Evolutionary conservation across 2,113 vertebrate genomes (phyloP), one percentile per base, ranked within the genome.

Genomic region (Podocnemis expansa): DNA sequence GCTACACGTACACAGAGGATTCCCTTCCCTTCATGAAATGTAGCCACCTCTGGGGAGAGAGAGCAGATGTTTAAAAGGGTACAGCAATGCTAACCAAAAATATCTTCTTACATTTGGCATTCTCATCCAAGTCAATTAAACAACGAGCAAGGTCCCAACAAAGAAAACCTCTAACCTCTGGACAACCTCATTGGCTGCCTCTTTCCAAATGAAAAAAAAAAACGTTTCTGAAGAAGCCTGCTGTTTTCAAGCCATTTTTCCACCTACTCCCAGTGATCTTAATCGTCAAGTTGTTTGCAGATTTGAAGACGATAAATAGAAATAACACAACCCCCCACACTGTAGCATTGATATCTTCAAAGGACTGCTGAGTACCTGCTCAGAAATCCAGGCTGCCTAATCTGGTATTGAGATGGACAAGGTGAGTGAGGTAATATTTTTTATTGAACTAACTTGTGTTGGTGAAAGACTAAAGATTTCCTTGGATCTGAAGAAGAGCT

Each of bases 131-230:
- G 91, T 89, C 87, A 86, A 89, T 87, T 84, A 94, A 96, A 94
- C 94, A 86, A 93, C 56, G 95, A 95, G 88, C 85, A 94, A 89
- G 92, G 70, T 38, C 95, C 96, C 86, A 24, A 43, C 73, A 41
- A 43, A 80, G 95, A 94, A n/a, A 95, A 95, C 96, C 91, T 73
- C 95, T 96, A 97, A 96, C 96, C 93, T 94, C 95, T 97, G 96
- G 96, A 97, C 95, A 96, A 96, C 94, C 96, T 92, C 96, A 90
- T 83, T 82, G 81, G 0, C 8, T 89, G 96, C 96, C 96, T 96
- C 96, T 93, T 96, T 96, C 97, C 96, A 97, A 88, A 80, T 86
- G 31, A 75, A 94, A 82, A 83, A 89, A n/a, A 80, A 75, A 93
- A 80, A 95, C 78, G 56, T 96, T 96, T 93, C 95, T 91, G 54